Conservation (phyloP, 2,113 vertebrate genomes). For the Sigmodon hispidus region DNA sequence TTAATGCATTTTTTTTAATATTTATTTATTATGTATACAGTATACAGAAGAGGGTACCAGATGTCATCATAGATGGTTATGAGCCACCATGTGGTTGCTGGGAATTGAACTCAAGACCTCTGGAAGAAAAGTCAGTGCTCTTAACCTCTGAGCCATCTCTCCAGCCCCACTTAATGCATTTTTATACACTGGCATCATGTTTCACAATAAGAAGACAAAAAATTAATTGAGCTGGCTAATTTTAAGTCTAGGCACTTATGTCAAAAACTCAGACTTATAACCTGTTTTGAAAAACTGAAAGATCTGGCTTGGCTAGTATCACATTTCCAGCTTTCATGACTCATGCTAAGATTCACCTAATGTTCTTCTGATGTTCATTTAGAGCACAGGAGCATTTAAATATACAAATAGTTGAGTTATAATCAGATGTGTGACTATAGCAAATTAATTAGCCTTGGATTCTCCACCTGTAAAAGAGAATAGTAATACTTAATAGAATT, state of each 20-base stretch:
- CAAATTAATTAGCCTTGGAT: neutral
- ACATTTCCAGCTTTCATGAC: neutral
- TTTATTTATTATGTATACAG: no score
- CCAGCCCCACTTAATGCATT: neutral
- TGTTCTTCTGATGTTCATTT: neutral
- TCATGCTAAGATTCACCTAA: constrained; percentile 31
- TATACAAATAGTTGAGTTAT: neutral
- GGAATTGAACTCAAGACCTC: no score
- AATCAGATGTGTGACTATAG: neutral
- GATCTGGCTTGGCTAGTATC: neutral
- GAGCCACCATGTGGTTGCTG: no score
- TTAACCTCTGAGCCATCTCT: no score
- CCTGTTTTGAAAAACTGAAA: constrained; percentile 46
- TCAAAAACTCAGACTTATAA: constrained; percentile 14
- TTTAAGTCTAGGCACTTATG: constrained; percentile 4
- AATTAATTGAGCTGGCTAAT: constrained; percentile 14
- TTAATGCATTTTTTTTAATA: neutral
- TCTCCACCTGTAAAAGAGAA: neutral
- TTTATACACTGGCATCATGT: neutral
- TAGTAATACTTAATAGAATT: neutral
- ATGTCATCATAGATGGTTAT: no score
- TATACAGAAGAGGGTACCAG: no score
- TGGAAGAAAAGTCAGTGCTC: no score
- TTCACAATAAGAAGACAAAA: constrained; percentile 21
- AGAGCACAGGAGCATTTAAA: neutral